Evolutionary conservation across 2,113 vertebrate genomes (phyloP).

Genomic region (Galeopterus variegatus): DNA sequence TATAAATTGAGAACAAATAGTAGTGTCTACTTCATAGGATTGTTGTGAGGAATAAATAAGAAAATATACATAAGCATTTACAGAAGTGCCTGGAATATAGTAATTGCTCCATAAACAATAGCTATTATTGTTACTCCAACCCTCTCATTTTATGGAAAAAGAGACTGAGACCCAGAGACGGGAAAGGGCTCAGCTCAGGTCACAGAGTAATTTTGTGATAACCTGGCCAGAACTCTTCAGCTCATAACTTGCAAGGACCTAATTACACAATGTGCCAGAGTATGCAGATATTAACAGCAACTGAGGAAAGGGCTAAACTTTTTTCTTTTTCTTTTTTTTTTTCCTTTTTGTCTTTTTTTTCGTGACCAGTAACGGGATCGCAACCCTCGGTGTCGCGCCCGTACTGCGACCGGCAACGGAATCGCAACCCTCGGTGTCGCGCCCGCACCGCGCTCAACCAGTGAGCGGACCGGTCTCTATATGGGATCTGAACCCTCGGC

Average conservation of each 20-base stretch:
- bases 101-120: background rate
- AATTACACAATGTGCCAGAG: background rate
- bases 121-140: background rate
- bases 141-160: background rate
- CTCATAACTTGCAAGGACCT: conserved; percentile 43
- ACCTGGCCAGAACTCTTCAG: background rate
- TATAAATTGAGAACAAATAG: background rate
- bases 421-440: too few relatives aligned
- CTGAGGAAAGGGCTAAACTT: background rate
- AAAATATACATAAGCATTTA: background rate
- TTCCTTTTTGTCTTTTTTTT: background rate
- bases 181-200: background rate
- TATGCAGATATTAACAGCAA: background rate
- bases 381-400: too few relatives aligned
- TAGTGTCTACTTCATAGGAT: background rate
- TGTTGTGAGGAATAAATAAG: background rate
- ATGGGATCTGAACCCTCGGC: too few relatives aligned
- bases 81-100: background rate
- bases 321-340: background rate
- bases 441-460: too few relatives aligned
- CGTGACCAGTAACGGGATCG: too few relatives aligned
- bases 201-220: background rate
- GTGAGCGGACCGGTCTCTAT: too few relatives aligned
- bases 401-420: too few relatives aligned
- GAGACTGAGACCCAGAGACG: background rate